Base-by-base conservation (phyloP, 2,888 invertebrate genomes). In the Copidosoma aretas region DNA sequence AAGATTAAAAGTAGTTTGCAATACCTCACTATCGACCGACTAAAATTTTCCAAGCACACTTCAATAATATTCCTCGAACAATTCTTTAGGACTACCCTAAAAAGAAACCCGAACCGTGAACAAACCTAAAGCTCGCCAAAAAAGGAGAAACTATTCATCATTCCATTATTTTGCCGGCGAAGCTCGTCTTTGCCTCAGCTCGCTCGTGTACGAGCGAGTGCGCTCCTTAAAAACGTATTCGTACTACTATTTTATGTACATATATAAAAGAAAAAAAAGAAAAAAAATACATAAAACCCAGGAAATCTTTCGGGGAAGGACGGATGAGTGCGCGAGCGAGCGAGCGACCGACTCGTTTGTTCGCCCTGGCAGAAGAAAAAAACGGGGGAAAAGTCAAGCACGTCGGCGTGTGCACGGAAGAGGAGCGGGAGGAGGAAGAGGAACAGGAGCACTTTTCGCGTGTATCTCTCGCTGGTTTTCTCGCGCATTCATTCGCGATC, bases 401-500 rank as follows among this genome's bases (percentile, higher is more conserved):
- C 22, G 52, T 25, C 21, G 24, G 49, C 53, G 21, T 19, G 53
- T 8, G 58, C 24, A 41, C 25, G 46, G 25, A 32, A 65, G 65
- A 46, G 43, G 43, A 17, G 43, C 14, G 8, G 41, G 41, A 51
- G n/a, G 19, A 19, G 19, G 21, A 3, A 52, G n/a, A 22, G 39
- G 54, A 61, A 52, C 46, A 66, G 62, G 19, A 43, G 58, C 59
- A 56, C 54, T 76, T 76, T 75, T 74, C 74, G 74, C 25, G 24
- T 73, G 74, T 72, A 74, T 76, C 75, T 71, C 68, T 67, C 67
- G 63, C 67, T 32, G 32, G 32, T 32, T 32, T 68, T 71, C 73
- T 75, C 78, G 76, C 74, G 75, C 75, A 77, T 78, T 78, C 76
- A 76, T 77, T 74, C 73, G 75, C 81, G 81, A 81, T 81, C 81